A percentile compares a stretch with the other conserved stretches of the same genome.
Evolutionary conservation across 2,888 invertebrate species (phyloP).

Genomic region (Meliscaeva auricollis): DNA sequence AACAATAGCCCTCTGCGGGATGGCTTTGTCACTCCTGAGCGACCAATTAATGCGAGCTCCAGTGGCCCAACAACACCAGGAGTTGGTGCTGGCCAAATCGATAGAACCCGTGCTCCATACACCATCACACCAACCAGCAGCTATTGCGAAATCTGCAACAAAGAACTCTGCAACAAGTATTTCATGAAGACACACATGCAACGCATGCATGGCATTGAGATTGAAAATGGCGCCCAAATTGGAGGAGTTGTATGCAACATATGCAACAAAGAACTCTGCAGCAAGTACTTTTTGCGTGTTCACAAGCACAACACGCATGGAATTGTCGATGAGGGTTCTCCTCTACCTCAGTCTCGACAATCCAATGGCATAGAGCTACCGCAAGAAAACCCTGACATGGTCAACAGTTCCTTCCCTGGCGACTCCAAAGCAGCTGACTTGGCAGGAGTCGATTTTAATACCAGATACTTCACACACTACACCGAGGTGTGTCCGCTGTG

Average conservation of each 20-base stretch:
- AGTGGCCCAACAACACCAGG: constrained; percentile 55
- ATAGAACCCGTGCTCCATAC: constrained; percentile 85
- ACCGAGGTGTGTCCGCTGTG: constrained; percentile 94
- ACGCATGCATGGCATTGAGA: constrained; percentile 98
- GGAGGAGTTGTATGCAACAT: constrained; percentile 98
- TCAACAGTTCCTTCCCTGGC: constrained; percentile 45
- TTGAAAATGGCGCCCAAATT: constrained; percentile 95
- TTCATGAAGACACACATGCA: constrained; percentile 99
- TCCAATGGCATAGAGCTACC: constrained; percentile 80
- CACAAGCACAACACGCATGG: constrained; percentile 99
- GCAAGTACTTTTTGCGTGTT: constrained; percentile 98
- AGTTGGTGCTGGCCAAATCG: constrained; percentile 63
- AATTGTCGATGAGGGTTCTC: constrained; percentile 93
- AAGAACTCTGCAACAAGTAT: constrained; percentile 99
- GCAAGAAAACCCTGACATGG: constrained; percentile 73
- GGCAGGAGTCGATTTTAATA: constrained; percentile 85
- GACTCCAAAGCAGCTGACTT: constrained; percentile 65
- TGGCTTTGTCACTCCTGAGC: constrained; percentile 85
- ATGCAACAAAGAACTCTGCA: constrained; percentile 98
- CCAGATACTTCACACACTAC: constrained; percentile 88
- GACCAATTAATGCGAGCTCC: constrained; percentile 80
- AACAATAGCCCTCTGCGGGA: constrained; percentile 82
- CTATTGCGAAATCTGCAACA: constrained; percentile 99
- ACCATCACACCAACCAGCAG: constrained; percentile 90
- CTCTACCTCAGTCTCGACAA: constrained; percentile 83